Conservation (phyloP, 2,797 vertebrate genomes). For the Sebastes kiyomatsui region DNA sequence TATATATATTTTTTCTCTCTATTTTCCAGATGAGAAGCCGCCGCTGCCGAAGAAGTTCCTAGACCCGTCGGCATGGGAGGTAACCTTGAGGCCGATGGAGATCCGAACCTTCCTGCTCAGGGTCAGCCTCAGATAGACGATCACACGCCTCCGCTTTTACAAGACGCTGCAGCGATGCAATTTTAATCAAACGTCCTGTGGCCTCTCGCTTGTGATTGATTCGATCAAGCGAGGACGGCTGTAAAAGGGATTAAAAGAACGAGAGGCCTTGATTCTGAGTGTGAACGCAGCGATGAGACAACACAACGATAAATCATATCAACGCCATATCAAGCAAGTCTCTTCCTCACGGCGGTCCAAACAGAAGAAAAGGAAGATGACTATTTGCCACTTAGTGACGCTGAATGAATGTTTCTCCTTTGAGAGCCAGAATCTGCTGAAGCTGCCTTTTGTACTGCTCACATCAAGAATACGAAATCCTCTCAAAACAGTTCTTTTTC, state of each 20-base stretch:
- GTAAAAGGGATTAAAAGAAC: background rate
- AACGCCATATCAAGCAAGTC: too few relatives aligned
- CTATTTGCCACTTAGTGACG: background rate
- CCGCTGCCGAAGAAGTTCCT: conserved; percentile 27
- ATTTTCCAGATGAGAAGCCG: conserved; percentile 48
- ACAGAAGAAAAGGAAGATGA: background rate
- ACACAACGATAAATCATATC: background rate
- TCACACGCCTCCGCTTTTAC: background rate
- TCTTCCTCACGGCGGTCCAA: background rate
- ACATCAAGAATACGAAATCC: background rate
- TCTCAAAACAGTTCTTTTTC: background rate
- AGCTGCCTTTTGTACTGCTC: background rate
- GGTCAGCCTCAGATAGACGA: conserved; percentile 53
- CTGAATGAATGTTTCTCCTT: background rate
- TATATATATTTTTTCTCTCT: too few relatives aligned
- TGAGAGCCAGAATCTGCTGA: background rate
- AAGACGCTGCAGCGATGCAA: background rate
- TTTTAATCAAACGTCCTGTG: too few relatives aligned
- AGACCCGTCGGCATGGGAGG: conserved; percentile 72
- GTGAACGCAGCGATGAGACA: background rate
- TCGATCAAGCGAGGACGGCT: background rate
- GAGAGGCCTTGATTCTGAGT: background rate
- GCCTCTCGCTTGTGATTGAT: background rate
- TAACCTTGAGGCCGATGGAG: conserved; percentile 83
- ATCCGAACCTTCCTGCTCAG: conserved; percentile 83